These are phyloP conservation scores for Gastrophryne carolinensis DNA, from an alignment of 2,797 vertebrate genomes.

Conservation along the genomic window DNA sequence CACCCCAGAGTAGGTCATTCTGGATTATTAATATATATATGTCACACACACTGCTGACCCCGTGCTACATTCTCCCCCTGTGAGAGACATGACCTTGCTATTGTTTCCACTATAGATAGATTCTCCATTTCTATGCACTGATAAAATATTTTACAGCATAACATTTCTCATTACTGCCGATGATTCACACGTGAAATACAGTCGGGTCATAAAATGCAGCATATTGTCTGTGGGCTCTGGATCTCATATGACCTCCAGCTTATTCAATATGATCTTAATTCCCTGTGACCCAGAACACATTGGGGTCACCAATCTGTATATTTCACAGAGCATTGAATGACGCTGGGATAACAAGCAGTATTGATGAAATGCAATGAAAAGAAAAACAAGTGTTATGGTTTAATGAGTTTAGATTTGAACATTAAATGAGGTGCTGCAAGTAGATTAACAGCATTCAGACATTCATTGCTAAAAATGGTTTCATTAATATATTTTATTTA, in stretches of 20 bases:
- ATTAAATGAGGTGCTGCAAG: too few species aligned
- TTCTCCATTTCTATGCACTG: not conserved
- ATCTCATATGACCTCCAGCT: not conserved
- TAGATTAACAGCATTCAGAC: too few species aligned
- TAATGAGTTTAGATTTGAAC: too few species aligned
- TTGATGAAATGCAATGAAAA: not conserved
- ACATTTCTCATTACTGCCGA: not conserved
- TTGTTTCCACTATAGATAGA: too few species aligned
- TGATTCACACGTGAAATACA: not conserved
- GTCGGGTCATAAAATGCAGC: not conserved
- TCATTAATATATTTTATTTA: too few species aligned
- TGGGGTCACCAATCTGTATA: constrained; percentile 22
- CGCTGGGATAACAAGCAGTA: not conserved
- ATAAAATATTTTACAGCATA: not conserved
- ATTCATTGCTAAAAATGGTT: too few species aligned
- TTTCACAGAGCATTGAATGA: not conserved
- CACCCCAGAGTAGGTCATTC: too few species aligned
- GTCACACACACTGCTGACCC: too few species aligned
- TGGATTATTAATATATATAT: too few species aligned
- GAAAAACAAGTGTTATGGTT: too few species aligned
- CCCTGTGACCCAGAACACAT: constrained; percentile 26
- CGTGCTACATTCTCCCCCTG: too few species aligned
- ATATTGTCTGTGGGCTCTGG: not conserved
- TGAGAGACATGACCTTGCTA: too few species aligned
- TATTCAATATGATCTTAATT: constrained; percentile 21